Base-by-base conservation (phyloP, 37 sponge, comb jelly and placozoan species). In the Halisarca cf. caerulea region DNA sequence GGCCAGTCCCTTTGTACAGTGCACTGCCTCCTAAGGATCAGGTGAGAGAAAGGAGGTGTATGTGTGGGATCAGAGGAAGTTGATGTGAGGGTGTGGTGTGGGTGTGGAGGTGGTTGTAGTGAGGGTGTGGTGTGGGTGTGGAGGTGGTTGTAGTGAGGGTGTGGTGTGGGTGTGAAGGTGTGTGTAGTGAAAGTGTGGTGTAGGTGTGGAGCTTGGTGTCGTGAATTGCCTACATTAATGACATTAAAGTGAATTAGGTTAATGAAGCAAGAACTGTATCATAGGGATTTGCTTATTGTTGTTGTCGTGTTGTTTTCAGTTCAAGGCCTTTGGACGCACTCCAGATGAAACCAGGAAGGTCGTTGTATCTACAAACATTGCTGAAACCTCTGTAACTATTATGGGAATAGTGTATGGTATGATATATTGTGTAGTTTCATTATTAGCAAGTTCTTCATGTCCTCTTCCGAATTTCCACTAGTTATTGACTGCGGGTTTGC, bases 401-500 rank as follows among this genome's bases (percentile, higher is more conserved):
- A 43, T 78, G 68, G 97, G 97, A 20, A 92, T 97, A 59, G 93
- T 97, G 3, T 90, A 94, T 80, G 95, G 95, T 95, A 39, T 38
- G 83, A 43, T 34, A 18, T 36, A 8, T 9, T 69, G 71, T 34
- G 33, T 36, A 21, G 33, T 11, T 69, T 3, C 23, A 66, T 66
- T 25, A 66, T 66, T 15, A n/a, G 23, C 28, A 66, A n/a, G n/a
- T n/a, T n/a, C n/a, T n/a, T n/a, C n/a, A n/a, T n/a, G n/a, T n/a
- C n/a, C 71, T 36, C 57, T 55, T 55, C 17, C 57, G 11, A 20
- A 20, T 62, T 7, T 3, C 25, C 47, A 20, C 32, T 47, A 95
- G 95, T 97, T 36, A 86, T 97, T 32, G 97, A 97, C 77, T 92
- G 93, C 86, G 97, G 97, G 30, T 97, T 94, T 90, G 97, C 94